Evolutionary conservation across 1,140 invertebrate genomes (phyloP).

Genomic region (Drosophila albomicans): DNA sequence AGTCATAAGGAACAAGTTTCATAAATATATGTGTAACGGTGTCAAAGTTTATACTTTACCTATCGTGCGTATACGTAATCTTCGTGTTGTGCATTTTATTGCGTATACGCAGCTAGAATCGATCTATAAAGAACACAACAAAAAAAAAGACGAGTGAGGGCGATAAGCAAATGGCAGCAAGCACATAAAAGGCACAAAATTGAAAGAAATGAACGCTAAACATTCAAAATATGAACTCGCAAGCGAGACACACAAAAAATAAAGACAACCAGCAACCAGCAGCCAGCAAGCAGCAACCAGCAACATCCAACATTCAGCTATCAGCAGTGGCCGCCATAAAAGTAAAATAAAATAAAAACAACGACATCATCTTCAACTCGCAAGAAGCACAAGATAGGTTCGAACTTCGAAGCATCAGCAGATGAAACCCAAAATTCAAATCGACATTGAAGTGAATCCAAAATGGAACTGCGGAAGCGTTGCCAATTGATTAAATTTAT

Average conservation of each 20-base stretch:
- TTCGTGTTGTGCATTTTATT: background rate
- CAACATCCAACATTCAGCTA: conserved; percentile 11
- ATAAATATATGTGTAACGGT: background rate
- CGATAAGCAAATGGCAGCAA: conserved; percentile 31
- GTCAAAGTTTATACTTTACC: conserved; percentile 1
- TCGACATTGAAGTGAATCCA: conserved; percentile 15
- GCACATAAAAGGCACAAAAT: conserved; percentile 42
- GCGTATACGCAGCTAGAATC: conserved; percentile 18
- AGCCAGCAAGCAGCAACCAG: conserved; percentile 1
- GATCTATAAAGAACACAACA: conserved; percentile 1
- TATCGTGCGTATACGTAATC: conserved; percentile 9
- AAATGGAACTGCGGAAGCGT: conserved; percentile 29
- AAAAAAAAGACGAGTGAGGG: conserved; percentile 2
- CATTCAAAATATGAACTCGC: conserved; percentile 42
- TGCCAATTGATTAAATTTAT: conserved; percentile 74
- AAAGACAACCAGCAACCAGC: background rate
- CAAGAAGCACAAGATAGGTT: conserved; percentile 49
- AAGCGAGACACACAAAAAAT: background rate
- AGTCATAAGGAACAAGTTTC: conserved; percentile 10
- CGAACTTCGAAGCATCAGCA: background rate
- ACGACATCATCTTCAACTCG: conserved; percentile 26
- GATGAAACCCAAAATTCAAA: conserved; percentile 47
- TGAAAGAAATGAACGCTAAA: conserved; percentile 43
- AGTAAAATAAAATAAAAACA: conserved; percentile 23
- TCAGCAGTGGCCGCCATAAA: conserved; percentile 10